phyloP scores from a whole-genome alignment of 2,888 invertebrate genomes.

The Heliothis peltigera region DNA sequence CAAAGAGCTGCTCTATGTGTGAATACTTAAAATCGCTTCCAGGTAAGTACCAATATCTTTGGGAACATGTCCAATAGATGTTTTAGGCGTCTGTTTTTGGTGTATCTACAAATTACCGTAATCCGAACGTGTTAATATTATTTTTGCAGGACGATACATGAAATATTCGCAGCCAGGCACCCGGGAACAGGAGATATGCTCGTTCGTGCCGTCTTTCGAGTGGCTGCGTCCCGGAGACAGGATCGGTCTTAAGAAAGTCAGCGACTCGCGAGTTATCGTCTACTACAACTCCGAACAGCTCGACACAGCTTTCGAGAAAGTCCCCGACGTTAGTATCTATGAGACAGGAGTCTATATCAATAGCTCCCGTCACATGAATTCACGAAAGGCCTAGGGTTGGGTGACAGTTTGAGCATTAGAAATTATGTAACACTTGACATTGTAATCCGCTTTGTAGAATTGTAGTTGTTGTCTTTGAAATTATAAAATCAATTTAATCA shows the following conservation, averaged over 20 bases:
- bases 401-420: conserved; percentile 56
- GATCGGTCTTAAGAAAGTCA: conserved; percentile 93
- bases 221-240: conserved; percentile 95
- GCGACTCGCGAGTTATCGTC: conserved; percentile 92
- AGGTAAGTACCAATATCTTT: too few species aligned
- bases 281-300: conserved; percentile 95
- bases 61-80: too few species aligned
- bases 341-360: conserved; percentile 20
- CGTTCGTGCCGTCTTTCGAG: conserved; percentile 91
- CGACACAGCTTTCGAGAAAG: conserved; percentile 93
- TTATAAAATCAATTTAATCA: conserved; percentile 44
- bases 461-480: conserved; percentile 48
- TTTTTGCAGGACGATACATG: conserved; percentile 75
- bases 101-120: too few species aligned
- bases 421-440: conserved; percentile 55
- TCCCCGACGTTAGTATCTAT: conserved; percentile 92
- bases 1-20: too few species aligned
- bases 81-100: background rate
- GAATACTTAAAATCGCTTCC: too few species aligned
- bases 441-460: conserved; percentile 46
- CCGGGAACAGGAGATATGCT: conserved; percentile 69
- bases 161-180: conserved; percentile 73
- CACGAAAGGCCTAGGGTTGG: conserved; percentile 46
- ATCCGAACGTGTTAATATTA: conserved; percentile 8
- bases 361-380: conserved; percentile 27